Conservation (phyloP, 2,888 invertebrate genomes). For the Stenodema calcarata region DNA sequence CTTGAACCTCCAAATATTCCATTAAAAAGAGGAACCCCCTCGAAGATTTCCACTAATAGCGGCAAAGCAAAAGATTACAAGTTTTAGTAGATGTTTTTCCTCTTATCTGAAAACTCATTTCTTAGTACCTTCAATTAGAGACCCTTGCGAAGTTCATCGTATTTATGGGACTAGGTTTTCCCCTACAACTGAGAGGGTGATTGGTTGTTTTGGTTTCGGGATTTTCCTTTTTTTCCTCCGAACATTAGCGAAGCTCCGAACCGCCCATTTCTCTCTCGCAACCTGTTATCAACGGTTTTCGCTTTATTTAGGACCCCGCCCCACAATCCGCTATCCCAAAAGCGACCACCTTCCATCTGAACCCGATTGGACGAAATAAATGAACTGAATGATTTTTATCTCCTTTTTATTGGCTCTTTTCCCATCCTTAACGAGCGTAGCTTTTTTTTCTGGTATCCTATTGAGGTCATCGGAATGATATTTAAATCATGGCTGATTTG, state of each 20-base stretch:
- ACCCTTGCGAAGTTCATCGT: conserved; percentile 20
- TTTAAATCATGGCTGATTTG: not conserved
- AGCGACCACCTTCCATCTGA: conserved; percentile 27
- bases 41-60: conserved; percentile 29
- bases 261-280: not conserved
- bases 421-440: conserved; percentile 24
- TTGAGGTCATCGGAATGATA: conserved; percentile 8
- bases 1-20: not conserved
- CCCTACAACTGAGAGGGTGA: not conserved
- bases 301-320: not conserved
- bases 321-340: not conserved
- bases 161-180: not conserved
- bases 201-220: not conserved
- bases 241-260: conserved; percentile 10
- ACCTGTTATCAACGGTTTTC: conserved; percentile 41
- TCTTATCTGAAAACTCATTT: conserved; percentile 7
- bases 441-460: not conserved
- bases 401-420: conserved; percentile 30
- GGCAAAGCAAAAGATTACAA: conserved; percentile 33
- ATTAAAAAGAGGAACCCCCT: not conserved
- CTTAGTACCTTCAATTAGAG: conserved; percentile 46
- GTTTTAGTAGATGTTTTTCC: conserved; percentile 18
- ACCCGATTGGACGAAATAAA: conserved; percentile 29
- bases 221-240: not conserved
- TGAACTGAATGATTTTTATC: conserved; percentile 44